Evolutionary conservation across 2,797 vertebrate species (phyloP).

Genomic region (Sandelia bainsii): DNA sequence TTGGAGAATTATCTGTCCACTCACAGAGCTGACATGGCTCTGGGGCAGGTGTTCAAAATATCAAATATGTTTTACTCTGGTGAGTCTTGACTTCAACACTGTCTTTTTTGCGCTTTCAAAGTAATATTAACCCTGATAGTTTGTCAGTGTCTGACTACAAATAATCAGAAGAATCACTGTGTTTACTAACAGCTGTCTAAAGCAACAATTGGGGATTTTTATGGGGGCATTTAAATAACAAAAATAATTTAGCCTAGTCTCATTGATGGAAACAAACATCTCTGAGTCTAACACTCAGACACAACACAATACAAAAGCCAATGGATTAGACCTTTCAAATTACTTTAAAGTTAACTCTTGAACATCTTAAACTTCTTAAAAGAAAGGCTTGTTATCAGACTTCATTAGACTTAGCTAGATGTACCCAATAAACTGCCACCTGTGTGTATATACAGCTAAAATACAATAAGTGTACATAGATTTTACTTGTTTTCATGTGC

Average conservation of each 20-base stretch:
- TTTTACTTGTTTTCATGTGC: conserved; percentile 17
- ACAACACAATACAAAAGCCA: conserved; percentile 16
- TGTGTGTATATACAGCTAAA: neutral
- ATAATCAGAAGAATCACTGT: conserved; percentile 27
- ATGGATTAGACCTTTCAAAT: conserved; percentile 12
- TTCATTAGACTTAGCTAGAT: neutral
- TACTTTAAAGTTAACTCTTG: neutral
- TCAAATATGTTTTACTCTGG: conserved; percentile 51
- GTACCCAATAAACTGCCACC: conserved; percentile 14
- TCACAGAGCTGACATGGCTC: conserved; percentile 57
- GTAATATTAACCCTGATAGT: conserved; percentile 25
- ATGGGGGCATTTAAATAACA: conserved; percentile 8
- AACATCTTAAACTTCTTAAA: neutral
- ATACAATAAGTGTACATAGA: neutral
- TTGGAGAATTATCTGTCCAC: conserved; percentile 70
- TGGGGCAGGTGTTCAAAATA: conserved; percentile 61
- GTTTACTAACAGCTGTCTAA: conserved; percentile 18
- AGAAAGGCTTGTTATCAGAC: neutral
- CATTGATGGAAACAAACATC: conserved; percentile 9
- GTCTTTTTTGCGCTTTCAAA: conserved; percentile 23
- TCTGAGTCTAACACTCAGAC: neutral
- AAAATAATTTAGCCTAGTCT: conserved; percentile 12
- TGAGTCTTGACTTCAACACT: conserved; percentile 26
- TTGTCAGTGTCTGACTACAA: conserved; percentile 24
- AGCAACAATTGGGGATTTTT: conserved; percentile 9